Base-by-base conservation (phyloP, 2,797 vertebrate species). In the Setipinna tenuifilis region DNA sequence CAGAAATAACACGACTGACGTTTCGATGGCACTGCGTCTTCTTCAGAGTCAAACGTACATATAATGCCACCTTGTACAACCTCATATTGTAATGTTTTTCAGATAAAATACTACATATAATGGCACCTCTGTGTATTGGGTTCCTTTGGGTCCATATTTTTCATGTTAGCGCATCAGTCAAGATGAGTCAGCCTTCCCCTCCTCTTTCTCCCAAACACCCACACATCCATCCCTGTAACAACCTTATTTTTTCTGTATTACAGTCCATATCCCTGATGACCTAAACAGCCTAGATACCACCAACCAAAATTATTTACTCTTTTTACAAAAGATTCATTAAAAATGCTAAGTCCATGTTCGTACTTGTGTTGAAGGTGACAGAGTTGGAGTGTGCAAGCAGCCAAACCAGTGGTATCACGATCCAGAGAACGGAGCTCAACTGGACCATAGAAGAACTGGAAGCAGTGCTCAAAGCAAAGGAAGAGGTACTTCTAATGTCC, bases 391-490 rank as follows among this genome's bases (percentile, higher is more conserved):
- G 98, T 90, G 97, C 98, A 85, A 99, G 98, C 88, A 96, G 97
- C 89, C 98, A 99, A 93, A 96, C 97, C 0, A 97, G 96, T 16
- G 97, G 94, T 25, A 97, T 98, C 90, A 98, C 98, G 91, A 97
- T 97, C 81, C 97, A 99, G 84, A 99, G 98, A 95, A 97, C 97
- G 0, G 98, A 99, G 87, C 94, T 99, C 84, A 99, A 97, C 93
- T 97, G 97, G 91, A 99, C 97, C 19, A 98, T 99, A 92, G 98
- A 99, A 87, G 98, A 99, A 91, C 94, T 99, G 92, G 97, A 99
- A 91, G 86, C 93, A 21, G 96, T 96, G 0, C 87, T 99, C 89
- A 98, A 95, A 93, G 96, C 94, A 91, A 99, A 98, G 91, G 98
- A 99, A 92, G 97, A 98, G 97, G 98, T 99, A 92, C 16, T n/a